These are phyloP conservation scores for Lepus europaeus DNA, from an alignment of 2,113 vertebrate genomes.

Conservation along the genomic window DNA sequence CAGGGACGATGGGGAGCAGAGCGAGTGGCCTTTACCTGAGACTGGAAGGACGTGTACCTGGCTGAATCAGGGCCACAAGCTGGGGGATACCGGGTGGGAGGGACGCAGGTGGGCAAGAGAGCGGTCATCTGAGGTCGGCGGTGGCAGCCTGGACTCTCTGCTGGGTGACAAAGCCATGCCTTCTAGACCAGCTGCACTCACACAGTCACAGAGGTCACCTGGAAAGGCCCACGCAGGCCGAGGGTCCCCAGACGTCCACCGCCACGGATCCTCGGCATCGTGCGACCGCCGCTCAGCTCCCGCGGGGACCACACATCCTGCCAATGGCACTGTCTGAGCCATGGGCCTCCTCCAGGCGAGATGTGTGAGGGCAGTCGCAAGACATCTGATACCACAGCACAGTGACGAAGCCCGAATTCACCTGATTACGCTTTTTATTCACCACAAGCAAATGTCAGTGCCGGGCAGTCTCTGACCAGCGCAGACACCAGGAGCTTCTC, in stretches of 20 bases:
- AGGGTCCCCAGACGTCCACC: not conserved
- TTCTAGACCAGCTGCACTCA: not conserved
- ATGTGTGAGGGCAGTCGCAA: not conserved
- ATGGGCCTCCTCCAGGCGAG: not conserved
- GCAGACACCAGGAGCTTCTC: not conserved
- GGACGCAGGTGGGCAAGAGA: not conserved
- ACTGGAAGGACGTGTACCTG: not conserved
- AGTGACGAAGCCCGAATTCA: constrained; percentile 43
- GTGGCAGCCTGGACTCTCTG: not conserved
- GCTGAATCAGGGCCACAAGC: not conserved
- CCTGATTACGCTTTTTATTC: constrained; percentile 59
- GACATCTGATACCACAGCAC: not conserved
- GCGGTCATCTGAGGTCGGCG: not conserved
- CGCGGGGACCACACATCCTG: not conserved
- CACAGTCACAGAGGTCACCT: not conserved
- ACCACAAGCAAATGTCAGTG: constrained; percentile 41
- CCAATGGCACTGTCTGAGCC: not conserved
- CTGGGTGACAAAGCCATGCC: not conserved
- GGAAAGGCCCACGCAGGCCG: not conserved
- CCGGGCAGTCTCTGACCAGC: not conserved
- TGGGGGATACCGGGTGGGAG: not conserved
- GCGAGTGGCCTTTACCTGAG: not conserved
- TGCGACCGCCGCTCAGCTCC: fast-evolving
- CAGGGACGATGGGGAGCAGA: not conserved
- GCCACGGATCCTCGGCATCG: fast-evolving